phyloP scores from a whole-genome alignment of 2,888 invertebrate genomes.

The Pollenia angustigena region DNA sequence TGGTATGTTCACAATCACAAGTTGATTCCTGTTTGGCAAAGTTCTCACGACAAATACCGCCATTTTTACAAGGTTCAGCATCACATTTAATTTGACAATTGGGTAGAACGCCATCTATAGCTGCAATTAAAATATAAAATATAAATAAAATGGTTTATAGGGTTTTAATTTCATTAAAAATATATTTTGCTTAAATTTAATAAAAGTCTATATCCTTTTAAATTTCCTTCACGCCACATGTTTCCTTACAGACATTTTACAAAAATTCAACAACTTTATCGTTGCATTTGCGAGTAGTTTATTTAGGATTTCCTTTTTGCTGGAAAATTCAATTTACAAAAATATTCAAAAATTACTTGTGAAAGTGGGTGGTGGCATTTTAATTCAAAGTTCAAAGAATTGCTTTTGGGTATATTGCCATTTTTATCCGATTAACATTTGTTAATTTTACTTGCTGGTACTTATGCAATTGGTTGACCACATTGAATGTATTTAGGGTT shows the following conservation, averaged over 20 bases:
- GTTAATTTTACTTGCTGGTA: slow-evolving; percentile 62
- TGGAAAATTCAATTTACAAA: slow-evolving; percentile 68
- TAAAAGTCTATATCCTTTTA: not conserved
- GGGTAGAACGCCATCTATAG: slow-evolving; percentile 88
- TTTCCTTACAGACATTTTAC: slow-evolving; percentile 18
- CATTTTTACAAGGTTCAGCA: slow-evolving; percentile 93
- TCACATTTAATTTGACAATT: slow-evolving; percentile 96
- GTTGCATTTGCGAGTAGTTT: slow-evolving; percentile 27
- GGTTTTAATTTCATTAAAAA: not conserved
- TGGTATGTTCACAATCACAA: slow-evolving; percentile 95
- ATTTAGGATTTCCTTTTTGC: slow-evolving; percentile 59
- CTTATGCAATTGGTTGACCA: slow-evolving; percentile 58
- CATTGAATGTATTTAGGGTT: slow-evolving; percentile 20
- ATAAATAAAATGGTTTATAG: not conserved
- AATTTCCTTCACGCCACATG: not conserved
- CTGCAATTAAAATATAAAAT: slow-evolving; percentile 80
- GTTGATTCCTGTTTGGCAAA: slow-evolving; percentile 93
- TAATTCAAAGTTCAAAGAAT: slow-evolving; percentile 52
- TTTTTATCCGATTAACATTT: slow-evolving; percentile 70
- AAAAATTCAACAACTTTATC: slow-evolving; percentile 9
- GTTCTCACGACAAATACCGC: slow-evolving; percentile 94
- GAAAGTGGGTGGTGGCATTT: slow-evolving; percentile 38
- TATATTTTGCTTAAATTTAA: not conserved
- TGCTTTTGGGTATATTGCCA: slow-evolving; percentile 46
- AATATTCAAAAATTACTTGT: slow-evolving; percentile 41